Base-by-base conservation (phyloP, 2,888 invertebrate genomes). In the Clepsis dumicolana region DNA sequence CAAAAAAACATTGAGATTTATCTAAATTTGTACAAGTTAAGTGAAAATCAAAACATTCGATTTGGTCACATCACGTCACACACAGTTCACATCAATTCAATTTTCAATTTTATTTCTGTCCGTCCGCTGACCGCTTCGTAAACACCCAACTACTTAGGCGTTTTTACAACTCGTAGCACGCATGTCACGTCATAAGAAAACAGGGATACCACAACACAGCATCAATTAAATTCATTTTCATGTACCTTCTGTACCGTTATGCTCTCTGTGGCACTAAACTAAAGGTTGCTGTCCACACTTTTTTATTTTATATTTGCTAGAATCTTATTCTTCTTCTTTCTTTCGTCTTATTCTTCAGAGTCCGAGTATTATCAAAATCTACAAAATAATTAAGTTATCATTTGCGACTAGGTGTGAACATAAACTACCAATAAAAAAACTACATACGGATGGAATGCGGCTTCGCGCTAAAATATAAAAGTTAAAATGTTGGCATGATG, bases 11-110 rank as follows among this genome's bases (percentile, higher is more conserved):
- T 52, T 72, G 74, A 72, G 69, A 72, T 70, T 60, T 74, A 41
- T 72, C 74, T 72, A 71, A 35, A 70, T 72, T 73, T 73, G 72
- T 75, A 65, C 73, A 73, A 76, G 60, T 65, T 74, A 79, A 78
- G 75, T 79, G 76, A 78, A 82, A 80, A 83, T 84, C 86, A 89
- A 87, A 90, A 90, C 87, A 88, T 83, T 84, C 81, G 81, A 84
- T 80, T 83, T 84, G 78, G 80, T 83, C 81, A 77, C 77, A 78
- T 71, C 77, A 80, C 81, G 77, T 80, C 79, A 80, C 78, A 76
- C 79, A 80, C 78, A 76, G 68, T 70, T 27, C 7, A 56, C 64
- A 63, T 57, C 18, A 54, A 60, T 44, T 56, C n/a, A 48, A 59
- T 41, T 70, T 70, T 67, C 57, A 65, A 59, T 56, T 62, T 66